Conservation (phyloP, 2,797 vertebrate genomes). For the Enteromius trimaculatus region DNA sequence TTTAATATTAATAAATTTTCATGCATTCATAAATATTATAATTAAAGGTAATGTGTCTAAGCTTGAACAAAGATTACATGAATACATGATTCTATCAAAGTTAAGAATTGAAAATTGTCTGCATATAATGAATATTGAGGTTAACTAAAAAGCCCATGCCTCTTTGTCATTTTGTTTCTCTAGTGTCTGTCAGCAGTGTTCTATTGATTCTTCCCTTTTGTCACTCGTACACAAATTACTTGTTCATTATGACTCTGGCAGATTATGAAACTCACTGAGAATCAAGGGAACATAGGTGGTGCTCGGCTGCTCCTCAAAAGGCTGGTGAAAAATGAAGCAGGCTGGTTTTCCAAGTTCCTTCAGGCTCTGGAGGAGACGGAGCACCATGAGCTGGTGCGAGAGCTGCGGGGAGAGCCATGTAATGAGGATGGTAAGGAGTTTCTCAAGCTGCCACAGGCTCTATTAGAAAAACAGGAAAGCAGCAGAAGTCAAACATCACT, state of each 20-base stretch:
- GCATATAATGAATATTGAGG: background rate
- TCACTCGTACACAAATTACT: background rate
- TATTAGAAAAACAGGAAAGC: slow-evolving; percentile 20
- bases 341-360: slow-evolving; percentile 89
- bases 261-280: slow-evolving; percentile 70
- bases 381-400: slow-evolving; percentile 54
- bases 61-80: background rate
- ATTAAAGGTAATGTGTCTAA: background rate
- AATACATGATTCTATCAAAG: background rate
- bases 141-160: background rate
- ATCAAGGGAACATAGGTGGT: slow-evolving; percentile 69
- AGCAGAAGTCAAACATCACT: background rate
- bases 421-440: slow-evolving; percentile 42
- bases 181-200: background rate
- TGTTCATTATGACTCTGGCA: slow-evolving; percentile 60
- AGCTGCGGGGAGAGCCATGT: slow-evolving; percentile 74
- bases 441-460: background rate
- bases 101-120: background rate
- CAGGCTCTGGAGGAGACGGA: slow-evolving; percentile 69
- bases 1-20: background rate
- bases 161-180: background rate
- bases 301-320: slow-evolving; percentile 81
- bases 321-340: slow-evolving; percentile 77
- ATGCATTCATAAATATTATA: background rate
- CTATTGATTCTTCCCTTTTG: background rate